Base-by-base conservation (phyloP, 2,797 vertebrate species). In the Cercopithecus diana region DNA sequence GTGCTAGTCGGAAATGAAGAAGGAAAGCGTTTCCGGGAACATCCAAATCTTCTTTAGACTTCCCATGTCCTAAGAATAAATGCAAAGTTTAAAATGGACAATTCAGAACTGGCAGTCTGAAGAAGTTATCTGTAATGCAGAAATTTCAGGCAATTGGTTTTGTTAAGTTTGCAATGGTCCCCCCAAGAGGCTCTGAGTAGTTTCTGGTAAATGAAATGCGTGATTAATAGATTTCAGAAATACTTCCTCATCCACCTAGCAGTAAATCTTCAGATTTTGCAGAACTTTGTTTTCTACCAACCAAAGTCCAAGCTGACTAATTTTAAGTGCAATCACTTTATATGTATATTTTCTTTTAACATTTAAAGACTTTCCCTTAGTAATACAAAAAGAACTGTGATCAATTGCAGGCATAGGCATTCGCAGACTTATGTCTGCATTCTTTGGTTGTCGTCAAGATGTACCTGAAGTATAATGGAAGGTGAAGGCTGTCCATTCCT, bases 61-160 rank as follows among this genome's bases (percentile, higher is more conserved):
- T 96, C 82, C 55, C 90, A 52, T 57, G 91, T 97, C 93, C 58
- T 50, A 81, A 95, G 81, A 98, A 97, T 1, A 96, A 97, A 96
- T 83, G 70, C 64, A 64, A 95, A 55, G 57, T 72, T 93, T 41
- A 73, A 97, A 95, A 67, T 0, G 22, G 90, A 75, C 77, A 1
- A 83, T 81, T 83, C 70, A 61, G 96, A 96, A 36, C 17, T 12
- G 70, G 77, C 10, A 91, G 76, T 80, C 52, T 89, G 52, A 88
- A 57, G 88, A 72, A 96, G 58, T 30, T 88, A 80, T 92, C 72
- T 85, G 9, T 28, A 97, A 61, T 79, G 28, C 67, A 93, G 83
- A 82, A 92, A 43, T 77, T 80, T 52, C 73, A 67, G 90, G 83
- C 22, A 96, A 92, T 7, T 80, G 52, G 76, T 39, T 96, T 86